Percentiles rank a stretch among this genome's conserved stretches.
phyloP scores from a whole-genome alignment of 1,140 invertebrate genomes.

The Trachymyrmex cornetzi region DNA sequence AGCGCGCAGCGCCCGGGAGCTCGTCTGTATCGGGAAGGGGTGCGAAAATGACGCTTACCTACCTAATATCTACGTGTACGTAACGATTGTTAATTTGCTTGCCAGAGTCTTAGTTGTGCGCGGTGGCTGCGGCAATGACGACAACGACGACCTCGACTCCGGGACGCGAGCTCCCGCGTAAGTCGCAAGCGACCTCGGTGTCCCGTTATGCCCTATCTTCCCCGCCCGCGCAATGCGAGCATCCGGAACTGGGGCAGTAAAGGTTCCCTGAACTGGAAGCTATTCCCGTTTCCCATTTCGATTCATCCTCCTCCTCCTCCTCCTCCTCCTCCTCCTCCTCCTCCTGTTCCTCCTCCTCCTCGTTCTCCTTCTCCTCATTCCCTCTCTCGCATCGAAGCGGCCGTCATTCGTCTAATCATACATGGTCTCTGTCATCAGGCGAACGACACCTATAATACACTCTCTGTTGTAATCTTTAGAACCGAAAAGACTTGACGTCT shows the following conservation, averaged over 20 bases:
- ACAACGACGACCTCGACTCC: neutral
- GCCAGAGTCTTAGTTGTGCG: neutral
- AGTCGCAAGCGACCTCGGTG: conserved; percentile 22
- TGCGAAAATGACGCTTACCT: conserved; percentile 56
- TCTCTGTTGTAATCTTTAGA: neutral
- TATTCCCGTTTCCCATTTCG: neutral
- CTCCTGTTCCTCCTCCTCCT: neutral
- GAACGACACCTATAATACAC: neutral
- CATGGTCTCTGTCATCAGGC: neutral
- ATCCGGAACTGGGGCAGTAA: conserved; percentile 55
- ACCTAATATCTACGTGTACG: conserved; percentile 39
- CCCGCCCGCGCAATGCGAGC: neutral
- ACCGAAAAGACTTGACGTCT: neutral
- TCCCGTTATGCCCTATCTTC: no score
- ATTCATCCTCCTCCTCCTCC: neutral
- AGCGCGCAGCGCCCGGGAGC: conserved; percentile 19
- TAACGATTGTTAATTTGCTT: conserved; percentile 58
- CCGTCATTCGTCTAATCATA: conserved; percentile 11
- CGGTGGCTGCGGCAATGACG: neutral
- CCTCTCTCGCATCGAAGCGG: neutral
- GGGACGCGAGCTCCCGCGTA: conserved; percentile 25
- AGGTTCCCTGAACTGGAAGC: conserved; percentile 30
- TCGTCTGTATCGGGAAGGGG: neutral
- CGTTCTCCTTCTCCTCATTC: no score
- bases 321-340: neutral